phyloP scores from a whole-genome alignment of 2,888 invertebrate species.

The Aplocera efformata region DNA sequence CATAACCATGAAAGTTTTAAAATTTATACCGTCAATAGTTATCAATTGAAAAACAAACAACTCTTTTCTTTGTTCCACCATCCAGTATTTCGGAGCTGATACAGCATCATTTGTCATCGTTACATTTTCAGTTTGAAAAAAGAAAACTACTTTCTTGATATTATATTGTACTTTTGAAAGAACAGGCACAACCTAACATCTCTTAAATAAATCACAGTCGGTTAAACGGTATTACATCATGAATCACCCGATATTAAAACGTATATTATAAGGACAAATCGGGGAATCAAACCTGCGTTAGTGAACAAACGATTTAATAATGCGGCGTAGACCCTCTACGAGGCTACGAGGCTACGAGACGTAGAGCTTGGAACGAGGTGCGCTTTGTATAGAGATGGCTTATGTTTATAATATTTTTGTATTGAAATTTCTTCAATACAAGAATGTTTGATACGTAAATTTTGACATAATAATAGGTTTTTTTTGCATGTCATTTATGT shows the following conservation, averaged over 20 bases:
- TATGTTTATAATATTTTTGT: too few species aligned
- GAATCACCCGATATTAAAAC: conserved; percentile 24
- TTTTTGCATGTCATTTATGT: background rate
- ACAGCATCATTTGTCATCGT: too few species aligned
- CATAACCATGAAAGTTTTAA: too few species aligned
- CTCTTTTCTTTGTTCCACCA: too few species aligned
- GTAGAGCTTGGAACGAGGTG: background rate
- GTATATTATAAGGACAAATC: conserved; percentile 20
- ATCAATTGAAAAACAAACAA: too few species aligned
- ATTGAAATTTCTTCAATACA: too few species aligned
- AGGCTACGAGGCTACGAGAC: conserved; percentile 18
- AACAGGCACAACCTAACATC: background rate
- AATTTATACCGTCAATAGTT: too few species aligned
- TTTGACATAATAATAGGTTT: too few species aligned
- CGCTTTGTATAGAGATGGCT: background rate
- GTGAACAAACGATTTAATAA: conserved; percentile 17
- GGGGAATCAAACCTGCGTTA: conserved; percentile 24
- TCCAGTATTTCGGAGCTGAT: too few species aligned
- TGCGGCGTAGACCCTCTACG: conserved; percentile 21
- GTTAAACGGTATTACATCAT: background rate
- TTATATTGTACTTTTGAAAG: background rate
- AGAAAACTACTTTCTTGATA: too few species aligned
- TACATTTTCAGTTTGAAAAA: too few species aligned
- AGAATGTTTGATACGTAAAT: too few species aligned
- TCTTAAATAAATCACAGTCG: conserved; percentile 1